A percentile compares a stretch with the other conserved stretches of the same genome.
Conservation (phyloP, 2,888 invertebrate species). For the Celastrina argiolus region DNA sequence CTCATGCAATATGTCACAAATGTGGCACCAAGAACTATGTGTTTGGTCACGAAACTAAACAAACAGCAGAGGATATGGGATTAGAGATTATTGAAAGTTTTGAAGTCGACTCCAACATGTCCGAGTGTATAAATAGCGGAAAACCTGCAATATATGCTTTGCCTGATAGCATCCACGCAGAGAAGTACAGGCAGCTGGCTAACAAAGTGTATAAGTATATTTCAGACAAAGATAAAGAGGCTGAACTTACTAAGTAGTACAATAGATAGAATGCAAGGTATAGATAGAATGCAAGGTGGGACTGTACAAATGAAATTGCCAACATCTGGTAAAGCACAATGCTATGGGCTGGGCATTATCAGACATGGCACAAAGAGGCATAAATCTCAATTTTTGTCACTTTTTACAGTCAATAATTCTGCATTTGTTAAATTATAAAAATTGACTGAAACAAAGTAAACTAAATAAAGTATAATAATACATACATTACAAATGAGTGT, state of each 20-base stretch:
- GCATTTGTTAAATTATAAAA: not conserved
- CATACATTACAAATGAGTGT: not conserved
- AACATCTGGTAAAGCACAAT: too few relatives aligned
- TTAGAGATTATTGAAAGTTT: conserved; percentile 83
- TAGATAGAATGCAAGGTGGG: too few relatives aligned
- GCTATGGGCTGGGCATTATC: not conserved
- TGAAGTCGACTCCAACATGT: conserved; percentile 84
- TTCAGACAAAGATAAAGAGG: conserved; percentile 53
- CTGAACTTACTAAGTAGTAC: conserved; percentile 49
- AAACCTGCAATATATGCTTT: conserved; percentile 84
- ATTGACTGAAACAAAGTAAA: not conserved
- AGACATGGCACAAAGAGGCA: not conserved
- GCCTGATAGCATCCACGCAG: conserved; percentile 75
- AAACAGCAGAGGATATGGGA: conserved; percentile 81
- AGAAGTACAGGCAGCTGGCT: conserved; percentile 65
- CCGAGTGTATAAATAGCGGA: conserved; percentile 84
- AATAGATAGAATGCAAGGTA: too few relatives aligned
- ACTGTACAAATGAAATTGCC: too few relatives aligned
- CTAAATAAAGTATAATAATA: not conserved
- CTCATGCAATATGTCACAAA: conserved; percentile 84
- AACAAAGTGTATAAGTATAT: conserved; percentile 69
- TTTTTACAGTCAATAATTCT: not conserved
- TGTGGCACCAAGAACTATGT: conserved; percentile 85
- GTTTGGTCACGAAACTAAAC: conserved; percentile 82
- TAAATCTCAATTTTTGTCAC: conserved; percentile 3